Evolutionary conservation across 2,113 vertebrate genomes (phyloP), one percentile per base, ranked within the genome.

Genomic region (Pluvianellus socialis): DNA sequence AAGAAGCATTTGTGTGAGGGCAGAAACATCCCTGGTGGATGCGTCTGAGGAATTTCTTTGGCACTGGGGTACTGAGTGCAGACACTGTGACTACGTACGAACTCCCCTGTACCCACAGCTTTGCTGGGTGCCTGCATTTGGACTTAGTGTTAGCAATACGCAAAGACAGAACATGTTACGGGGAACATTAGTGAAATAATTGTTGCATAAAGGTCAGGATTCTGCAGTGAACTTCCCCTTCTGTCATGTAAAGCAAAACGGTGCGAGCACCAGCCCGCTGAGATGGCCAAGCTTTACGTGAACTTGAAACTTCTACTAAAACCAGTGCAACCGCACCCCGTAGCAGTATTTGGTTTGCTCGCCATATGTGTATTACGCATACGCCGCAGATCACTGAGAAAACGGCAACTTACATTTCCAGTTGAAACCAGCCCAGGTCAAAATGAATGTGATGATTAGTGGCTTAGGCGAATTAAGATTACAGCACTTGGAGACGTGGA

Each of bases 401-500:
- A 72, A 75, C 75, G 52, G 35, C 74, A 92, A 17, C 61, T 75
- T 11, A 45, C n/a, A 7, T 74, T 85, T 72, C 40, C 82, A 79
- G 33, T 0, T 72, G 70, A 92, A 93, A 90, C 13, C 40, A 85
- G 80, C 28, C 77, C 61, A 85, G 59, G 26, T 32, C 80, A 91
- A 71, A 91, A 71, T 2, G 3, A 92, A 32, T 50, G 40, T 21
- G 61, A 67, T 32, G 55, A 80, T 44, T 59, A 87, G 76, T 68
- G 77, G 20, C 14, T 96, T 74, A 87, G 73, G 49, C 67, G 56
- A 96, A 67, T 94, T 74, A 94, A 80, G 88, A 94, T 73, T 74
- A 88, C 15, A 77, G 52, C 68, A 84, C 42, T 71, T 1, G 2
- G 44, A 55, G 44, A 55, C 52, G 38, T 86, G 93, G 88, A 92